Percentiles rank a stretch among this genome's conserved stretches.
Conservation (phyloP, 2,797 vertebrate genomes). For the Eulemur coronatus region DNA sequence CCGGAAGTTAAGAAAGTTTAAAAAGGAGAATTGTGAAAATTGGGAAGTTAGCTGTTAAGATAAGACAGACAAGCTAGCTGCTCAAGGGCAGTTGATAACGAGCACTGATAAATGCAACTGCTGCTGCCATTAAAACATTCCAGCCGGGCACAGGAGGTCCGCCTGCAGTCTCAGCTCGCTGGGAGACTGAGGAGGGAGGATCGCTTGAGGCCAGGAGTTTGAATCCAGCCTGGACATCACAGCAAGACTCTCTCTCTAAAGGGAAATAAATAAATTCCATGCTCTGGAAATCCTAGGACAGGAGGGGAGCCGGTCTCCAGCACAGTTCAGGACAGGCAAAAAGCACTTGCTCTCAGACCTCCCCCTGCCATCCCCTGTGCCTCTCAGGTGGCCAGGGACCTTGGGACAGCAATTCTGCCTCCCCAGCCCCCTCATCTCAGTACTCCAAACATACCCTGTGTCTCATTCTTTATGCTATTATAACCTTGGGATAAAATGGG, state of each 20-base stretch:
- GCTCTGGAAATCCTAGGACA: background rate
- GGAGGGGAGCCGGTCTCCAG: rapidly evolving
- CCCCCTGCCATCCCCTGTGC: rapidly evolving
- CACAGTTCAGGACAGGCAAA: background rate
- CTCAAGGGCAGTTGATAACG: slow-evolving; percentile 64
- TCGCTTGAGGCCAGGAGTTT: background rate
- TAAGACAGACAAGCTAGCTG: slow-evolving; percentile 71
- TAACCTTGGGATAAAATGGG: background rate
- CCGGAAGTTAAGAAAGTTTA: slow-evolving; percentile 74
- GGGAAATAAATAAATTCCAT: background rate
- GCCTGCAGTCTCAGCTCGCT: too few relatives aligned
- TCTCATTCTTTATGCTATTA: background rate
- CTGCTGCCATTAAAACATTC: background rate
- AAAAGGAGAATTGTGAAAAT: slow-evolving; percentile 44
- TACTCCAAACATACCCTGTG: background rate
- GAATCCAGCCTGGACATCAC: background rate
- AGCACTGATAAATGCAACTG: slow-evolving; percentile 71
- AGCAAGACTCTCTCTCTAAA: background rate
- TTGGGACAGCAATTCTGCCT: background rate
- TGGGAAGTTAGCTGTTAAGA: slow-evolving; percentile 76
- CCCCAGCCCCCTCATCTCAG: background rate
- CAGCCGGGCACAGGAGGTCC: background rate
- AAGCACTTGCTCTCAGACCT: rapidly evolving
- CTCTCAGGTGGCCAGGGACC: background rate
- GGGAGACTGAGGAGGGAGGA: background rate